Base-by-base conservation (phyloP, 2,113 vertebrate genomes). In the Chinchilla lanigera region DNA sequence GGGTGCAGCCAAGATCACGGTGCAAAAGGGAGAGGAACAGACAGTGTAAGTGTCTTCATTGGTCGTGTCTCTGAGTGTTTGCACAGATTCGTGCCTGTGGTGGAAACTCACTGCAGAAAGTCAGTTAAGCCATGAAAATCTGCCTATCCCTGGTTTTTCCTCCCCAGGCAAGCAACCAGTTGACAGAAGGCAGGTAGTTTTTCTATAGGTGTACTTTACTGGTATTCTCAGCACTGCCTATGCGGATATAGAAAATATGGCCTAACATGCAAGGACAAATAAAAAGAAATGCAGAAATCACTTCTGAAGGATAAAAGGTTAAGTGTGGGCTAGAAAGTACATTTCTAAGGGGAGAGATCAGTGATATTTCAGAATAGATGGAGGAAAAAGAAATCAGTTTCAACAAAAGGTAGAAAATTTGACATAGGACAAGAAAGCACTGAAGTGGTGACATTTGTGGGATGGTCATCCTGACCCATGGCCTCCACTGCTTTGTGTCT, bases 1-100 rank as follows among this genome's bases (percentile, higher is more conserved):
- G 52, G 99, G 99, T 33, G 99, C 99, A 4, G 89, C 98, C 52
- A 96, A 96, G 52, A 97, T 99, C 96, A 98, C 98, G 0, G 95
- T 99, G 77, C 95, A 98, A 85, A 97, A 96, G 47, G 98, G 98
- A 84, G 97, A 95, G 17, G 98, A 99, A 52, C 93, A 69, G 3
- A 89, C 95, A 9, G 97, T 60, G 99, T 99, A 98, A n/a, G 98
- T 98, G 56, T 86, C 69, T 63, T 83, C 5, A 35, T n/a, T 41
- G 56, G 26, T 19, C 35, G 73, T 22, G 5, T 56, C 82, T 28
- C 20, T 54, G 30, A 17, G 22, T 41, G n/a, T 77, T 3, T 1
- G 14, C 6, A 28, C 16, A 63, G 47, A 50, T 11, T 54, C 17
- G 1, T 9, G 9, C 58, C 80, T 67, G 4, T 35, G 44, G 50